Evolutionary conservation across 2,797 vertebrate genomes (phyloP).

Genomic region (Streptopelia turtur): DNA sequence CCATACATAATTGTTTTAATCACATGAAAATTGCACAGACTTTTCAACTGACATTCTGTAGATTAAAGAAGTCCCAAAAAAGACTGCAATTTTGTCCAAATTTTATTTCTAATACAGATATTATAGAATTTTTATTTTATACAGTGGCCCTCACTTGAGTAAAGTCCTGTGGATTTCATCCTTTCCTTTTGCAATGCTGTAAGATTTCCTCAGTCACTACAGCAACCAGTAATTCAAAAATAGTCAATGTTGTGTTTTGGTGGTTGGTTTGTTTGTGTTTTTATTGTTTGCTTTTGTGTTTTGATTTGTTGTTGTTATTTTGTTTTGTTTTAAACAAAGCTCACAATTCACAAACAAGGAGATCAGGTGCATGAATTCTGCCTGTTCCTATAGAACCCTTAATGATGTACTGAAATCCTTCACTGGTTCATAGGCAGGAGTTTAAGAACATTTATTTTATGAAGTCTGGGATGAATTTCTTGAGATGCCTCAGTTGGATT

Average conservation of each 20-base stretch:
- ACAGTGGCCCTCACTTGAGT: background rate
- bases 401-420: background rate
- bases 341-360: background rate
- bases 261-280: background rate
- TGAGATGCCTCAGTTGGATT: background rate
- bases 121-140: background rate
- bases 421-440: background rate
- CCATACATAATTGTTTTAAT: background rate
- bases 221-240: background rate
- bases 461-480: background rate
- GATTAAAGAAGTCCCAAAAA: background rate
- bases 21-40: background rate
- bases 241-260: background rate
- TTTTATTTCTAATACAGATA: background rate
- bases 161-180: background rate
- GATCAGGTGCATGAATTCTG: background rate
- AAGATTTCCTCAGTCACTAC: background rate
- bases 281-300: no score
- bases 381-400: background rate
- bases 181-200: background rate
- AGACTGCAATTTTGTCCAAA: background rate
- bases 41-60: background rate
- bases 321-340: background rate
- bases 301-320: no score
- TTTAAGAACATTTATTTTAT: background rate